These are phyloP conservation scores for Callionymus lyra DNA, from an alignment of 2,113 vertebrate genomes.

Conservation along the genomic window DNA sequence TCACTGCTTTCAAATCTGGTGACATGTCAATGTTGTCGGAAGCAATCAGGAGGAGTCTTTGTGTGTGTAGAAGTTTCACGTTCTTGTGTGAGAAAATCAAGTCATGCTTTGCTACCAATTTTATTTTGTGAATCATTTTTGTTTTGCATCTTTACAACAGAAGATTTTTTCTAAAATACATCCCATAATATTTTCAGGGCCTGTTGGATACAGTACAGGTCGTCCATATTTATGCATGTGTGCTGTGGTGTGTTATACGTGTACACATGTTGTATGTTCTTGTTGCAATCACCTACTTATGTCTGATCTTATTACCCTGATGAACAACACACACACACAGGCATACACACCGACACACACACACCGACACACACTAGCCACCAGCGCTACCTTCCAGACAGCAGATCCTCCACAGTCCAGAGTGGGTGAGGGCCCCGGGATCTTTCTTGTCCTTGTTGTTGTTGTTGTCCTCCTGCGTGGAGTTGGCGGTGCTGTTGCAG, in stretches of 20 bases:
- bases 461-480: constrained; percentile 69
- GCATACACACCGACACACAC: constrained; percentile 2
- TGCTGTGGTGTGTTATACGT: not conserved
- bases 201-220: not conserved
- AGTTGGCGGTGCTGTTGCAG: constrained; percentile 87
- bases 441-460: constrained; percentile 80
- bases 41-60: too few species aligned
- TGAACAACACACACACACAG: not conserved
- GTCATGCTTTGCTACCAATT: too few species aligned
- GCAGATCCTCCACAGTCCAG: constrained; percentile 89
- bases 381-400: constrained; percentile 78
- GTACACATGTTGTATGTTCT: not conserved
- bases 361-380: constrained; percentile 3
- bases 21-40: too few species aligned
- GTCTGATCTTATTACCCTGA: constrained; percentile 17
- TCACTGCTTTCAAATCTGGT: too few species aligned
- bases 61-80: too few species aligned
- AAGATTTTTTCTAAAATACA: too few species aligned
- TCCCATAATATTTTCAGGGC: not conserved
- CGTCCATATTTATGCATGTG: constrained; percentile 1
- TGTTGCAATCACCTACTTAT: constrained; percentile 26
- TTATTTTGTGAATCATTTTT: too few species aligned
- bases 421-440: constrained; percentile 85
- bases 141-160: too few species aligned
- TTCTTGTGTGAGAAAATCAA: too few species aligned